phyloP scores from a whole-genome alignment of 2,113 vertebrate species.

The Poecilia latipinna region DNA sequence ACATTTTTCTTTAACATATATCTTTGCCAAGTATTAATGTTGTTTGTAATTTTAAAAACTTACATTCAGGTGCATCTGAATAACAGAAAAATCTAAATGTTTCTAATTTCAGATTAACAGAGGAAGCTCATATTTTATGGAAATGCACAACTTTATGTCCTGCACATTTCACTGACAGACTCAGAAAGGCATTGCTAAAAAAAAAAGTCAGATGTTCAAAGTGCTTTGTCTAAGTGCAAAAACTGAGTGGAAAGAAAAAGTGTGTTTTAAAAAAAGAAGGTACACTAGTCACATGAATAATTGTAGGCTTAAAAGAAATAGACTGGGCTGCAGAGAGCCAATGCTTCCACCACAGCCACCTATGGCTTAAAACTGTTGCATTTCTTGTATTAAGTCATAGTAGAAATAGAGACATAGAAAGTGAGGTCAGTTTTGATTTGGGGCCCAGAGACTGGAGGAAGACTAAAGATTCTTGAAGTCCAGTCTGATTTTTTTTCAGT shows the following conservation, averaged over 20 bases:
- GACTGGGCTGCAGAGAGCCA: neutral
- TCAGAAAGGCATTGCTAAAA: neutral
- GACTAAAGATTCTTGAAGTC: neutral
- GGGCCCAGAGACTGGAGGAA: neutral
- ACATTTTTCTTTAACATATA: slow-evolving; percentile 25
- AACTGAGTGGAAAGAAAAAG: neutral
- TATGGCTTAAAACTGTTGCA: neutral
- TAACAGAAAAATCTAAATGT: neutral
- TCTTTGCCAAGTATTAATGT: slow-evolving; percentile 29
- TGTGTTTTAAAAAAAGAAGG: neutral
- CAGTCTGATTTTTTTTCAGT: no score
- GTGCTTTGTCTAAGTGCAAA: neutral
- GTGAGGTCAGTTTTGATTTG: neutral
- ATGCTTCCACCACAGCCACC: neutral
- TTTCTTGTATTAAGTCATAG: neutral
- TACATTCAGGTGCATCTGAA: neutral
- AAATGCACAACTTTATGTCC: neutral
- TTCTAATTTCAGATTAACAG: neutral
- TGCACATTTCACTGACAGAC: neutral
- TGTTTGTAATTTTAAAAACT: neutral
- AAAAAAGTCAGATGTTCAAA: neutral
- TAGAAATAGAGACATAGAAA: neutral
- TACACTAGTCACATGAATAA: neutral
- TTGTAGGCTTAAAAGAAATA: neutral
- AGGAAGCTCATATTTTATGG: neutral